A percentile compares a stretch with the other conserved stretches of the same genome.
These are phyloP conservation scores for Alauda arvensis DNA, from an alignment of 2,797 vertebrate species.

Conservation along the genomic window DNA sequence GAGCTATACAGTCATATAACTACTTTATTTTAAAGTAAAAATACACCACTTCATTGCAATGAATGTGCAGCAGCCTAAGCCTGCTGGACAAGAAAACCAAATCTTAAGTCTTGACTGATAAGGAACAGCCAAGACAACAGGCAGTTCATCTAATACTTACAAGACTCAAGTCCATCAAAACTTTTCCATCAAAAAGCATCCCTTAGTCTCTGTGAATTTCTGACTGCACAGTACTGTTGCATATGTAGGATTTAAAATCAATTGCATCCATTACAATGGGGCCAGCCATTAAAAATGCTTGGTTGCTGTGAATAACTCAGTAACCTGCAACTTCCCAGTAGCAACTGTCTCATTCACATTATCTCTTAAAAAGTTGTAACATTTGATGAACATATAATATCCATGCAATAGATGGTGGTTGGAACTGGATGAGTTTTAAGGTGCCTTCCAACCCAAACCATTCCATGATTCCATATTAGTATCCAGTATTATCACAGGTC, in stretches of 20 bases:
- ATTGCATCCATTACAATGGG: neutral
- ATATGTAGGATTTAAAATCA: fast-evolving
- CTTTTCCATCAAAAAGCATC: neutral
- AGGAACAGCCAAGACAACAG: neutral
- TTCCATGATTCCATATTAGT: neutral
- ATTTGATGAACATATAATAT: neutral
- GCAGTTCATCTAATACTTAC: neutral
- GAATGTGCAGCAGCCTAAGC: neutral
- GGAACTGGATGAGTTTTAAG: neutral
- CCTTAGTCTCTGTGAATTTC: neutral
- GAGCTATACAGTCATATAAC: neutral
- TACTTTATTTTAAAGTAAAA: neutral
- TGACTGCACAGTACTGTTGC: neutral
- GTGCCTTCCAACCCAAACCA: neutral
- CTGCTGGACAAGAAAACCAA: neutral
- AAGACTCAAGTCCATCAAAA: neutral
- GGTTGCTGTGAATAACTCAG: neutral
- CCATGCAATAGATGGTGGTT: neutral
- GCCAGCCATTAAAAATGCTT: neutral
- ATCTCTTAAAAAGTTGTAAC: neutral
- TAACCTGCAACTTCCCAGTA: neutral
- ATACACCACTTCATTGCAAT: neutral
- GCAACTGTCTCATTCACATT: neutral
- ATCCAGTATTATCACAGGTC: neutral
- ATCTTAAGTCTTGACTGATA: neutral